Evolutionary conservation across 2,888 invertebrate genomes (phyloP).

Genomic region (Amblyjoppa proteus): DNA sequence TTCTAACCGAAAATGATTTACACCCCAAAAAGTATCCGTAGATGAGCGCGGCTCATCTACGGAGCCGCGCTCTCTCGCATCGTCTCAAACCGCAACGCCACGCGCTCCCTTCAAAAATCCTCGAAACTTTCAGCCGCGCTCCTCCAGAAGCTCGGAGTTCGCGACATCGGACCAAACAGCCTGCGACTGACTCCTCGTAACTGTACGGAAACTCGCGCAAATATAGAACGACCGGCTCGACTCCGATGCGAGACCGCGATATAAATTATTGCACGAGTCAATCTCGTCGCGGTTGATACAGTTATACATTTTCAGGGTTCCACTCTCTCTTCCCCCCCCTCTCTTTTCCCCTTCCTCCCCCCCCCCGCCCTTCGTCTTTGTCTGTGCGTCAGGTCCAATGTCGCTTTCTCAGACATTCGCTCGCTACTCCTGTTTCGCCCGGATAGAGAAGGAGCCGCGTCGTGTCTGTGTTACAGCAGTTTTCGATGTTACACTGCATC

Average conservation of each 20-base stretch:
- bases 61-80: not conserved
- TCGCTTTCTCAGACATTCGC: conserved; percentile 44
- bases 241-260: conserved; percentile 66
- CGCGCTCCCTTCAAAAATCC: not conserved
- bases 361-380: not conserved
- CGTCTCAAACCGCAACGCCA: not conserved
- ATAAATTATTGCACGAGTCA: conserved; percentile 76
- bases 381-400: conserved; percentile 35
- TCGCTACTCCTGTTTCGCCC: conserved; percentile 27
- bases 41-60: too few relatives aligned
- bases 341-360: not conserved
- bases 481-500: not conserved
- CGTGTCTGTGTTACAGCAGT: not conserved
- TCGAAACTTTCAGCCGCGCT: not conserved
- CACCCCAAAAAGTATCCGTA: too few relatives aligned
- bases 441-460: conserved; percentile 7
- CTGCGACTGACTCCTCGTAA: not conserved
- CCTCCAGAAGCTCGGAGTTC: not conserved
- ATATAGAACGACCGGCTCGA: conserved; percentile 74
- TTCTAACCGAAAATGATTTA: too few relatives aligned
- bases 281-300: conserved; percentile 23
- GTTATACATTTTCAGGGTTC: conserved; percentile 32
- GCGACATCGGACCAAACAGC: conserved; percentile 13
- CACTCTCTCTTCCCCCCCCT: not conserved
- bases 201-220: conserved; percentile 57